Conservation (phyloP, 2,888 invertebrate genomes). For the Caenorhabditis sp. region DNA sequence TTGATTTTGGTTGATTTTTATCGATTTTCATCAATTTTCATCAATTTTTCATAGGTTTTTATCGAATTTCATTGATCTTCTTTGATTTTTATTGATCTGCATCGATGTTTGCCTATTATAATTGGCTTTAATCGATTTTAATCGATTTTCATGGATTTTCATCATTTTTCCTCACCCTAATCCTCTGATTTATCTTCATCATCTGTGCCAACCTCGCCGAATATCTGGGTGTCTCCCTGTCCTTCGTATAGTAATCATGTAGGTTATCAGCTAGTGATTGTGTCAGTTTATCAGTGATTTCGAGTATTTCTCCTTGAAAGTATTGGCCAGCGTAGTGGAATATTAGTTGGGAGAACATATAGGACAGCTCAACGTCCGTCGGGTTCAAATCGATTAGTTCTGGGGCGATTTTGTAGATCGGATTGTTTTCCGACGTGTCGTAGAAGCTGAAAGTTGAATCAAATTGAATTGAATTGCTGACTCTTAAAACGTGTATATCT, state of each 20-base stretch:
- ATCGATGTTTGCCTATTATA: too few species aligned
- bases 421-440: constrained; percentile 35
- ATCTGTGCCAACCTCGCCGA: constrained; percentile 25
- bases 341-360: constrained; percentile 16
- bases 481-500: background rate
- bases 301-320: constrained; percentile 28
- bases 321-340: constrained; percentile 20
- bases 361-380: constrained; percentile 28
- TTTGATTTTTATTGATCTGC: too few species aligned
- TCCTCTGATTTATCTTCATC: constrained; percentile 30
- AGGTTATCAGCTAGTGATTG: constrained; percentile 19
- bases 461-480: too few species aligned
- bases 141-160: background rate
- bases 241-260: constrained; percentile 38
- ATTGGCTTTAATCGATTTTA: too few species aligned
- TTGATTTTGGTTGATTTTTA: too few species aligned
- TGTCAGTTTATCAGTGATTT: constrained; percentile 20
- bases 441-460: constrained; percentile 27
- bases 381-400: constrained; percentile 24
- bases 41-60: background rate
- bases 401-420: constrained; percentile 22
- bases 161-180: constrained; percentile 3
- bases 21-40: background rate
- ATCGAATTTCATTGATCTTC: too few species aligned
- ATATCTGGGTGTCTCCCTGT: constrained; percentile 24